phyloP scores from a whole-genome alignment of 23 tunicate genomes.

The Phallusia fumigata region DNA sequence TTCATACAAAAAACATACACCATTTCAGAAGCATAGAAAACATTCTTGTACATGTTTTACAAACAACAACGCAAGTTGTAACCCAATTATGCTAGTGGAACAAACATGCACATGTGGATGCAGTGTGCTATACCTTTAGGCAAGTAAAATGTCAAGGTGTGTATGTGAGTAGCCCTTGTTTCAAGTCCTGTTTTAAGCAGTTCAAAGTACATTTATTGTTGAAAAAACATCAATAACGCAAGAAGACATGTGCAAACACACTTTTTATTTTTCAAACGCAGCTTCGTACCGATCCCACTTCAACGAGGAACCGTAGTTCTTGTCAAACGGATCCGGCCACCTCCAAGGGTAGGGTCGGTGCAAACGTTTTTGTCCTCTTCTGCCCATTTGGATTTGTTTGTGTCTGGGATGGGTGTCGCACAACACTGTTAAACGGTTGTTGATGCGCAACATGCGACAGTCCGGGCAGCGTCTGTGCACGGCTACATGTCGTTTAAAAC shows the following conservation, averaged over 20 bases:
- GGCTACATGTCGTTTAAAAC: slow-evolving; percentile 63
- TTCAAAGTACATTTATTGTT: no score
- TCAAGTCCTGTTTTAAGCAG: no score
- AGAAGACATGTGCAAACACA: not conserved
- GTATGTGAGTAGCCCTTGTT: no score
- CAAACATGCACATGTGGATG: no score
- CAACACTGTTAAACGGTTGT: slow-evolving; percentile 49
- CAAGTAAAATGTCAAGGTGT: no score
- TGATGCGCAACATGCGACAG: slow-evolving; percentile 37
- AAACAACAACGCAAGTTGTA: no score
- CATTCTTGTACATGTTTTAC: no score
- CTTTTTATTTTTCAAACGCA: slow-evolving; percentile 60
- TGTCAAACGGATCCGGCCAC: slow-evolving; percentile 97
- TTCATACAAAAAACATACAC: no score
- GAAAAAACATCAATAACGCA: no score
- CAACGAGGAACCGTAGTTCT: slow-evolving; percentile 41
- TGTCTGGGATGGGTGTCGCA: slow-evolving; percentile 84
- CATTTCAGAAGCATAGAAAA: no score
- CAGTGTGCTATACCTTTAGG: no score
- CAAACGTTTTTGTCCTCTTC: slow-evolving; percentile 37
- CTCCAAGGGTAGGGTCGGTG: slow-evolving; percentile 81
- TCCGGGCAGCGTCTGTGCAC: slow-evolving; percentile 68
- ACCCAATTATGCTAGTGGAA: no score
- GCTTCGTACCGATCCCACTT: slow-evolving; percentile 67
- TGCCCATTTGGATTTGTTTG: slow-evolving; percentile 73